Evolutionary conservation across 2,113 vertebrate genomes (phyloP), one percentile per base, ranked within the genome.

Genomic region (Dasyprocta punctata): DNA sequence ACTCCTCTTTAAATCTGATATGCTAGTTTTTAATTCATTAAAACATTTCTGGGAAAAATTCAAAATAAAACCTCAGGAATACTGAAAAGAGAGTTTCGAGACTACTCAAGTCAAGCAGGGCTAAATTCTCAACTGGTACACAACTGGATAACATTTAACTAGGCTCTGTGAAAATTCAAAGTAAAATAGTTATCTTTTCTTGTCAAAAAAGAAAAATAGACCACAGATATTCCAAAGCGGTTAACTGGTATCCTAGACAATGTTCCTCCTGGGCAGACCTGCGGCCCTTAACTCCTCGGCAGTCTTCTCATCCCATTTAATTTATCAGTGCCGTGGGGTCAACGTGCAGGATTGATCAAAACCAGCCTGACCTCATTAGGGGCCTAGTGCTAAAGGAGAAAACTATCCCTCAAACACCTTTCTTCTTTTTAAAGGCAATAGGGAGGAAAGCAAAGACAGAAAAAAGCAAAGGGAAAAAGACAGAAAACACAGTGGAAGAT

Each of bases 11-110:
- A 96, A 95, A 90, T 92, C 44, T 73, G 41, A 60, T 33, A 84
- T 41, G 28, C 54, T 89, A 69, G 16, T 78, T 95, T 92, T 92
- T 69, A 95, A 95, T 80, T 90, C 17, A 90, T 47, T 82, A 80
- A 81, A 95, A 96, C 0, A 77, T 44, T 90, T 86, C 63, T 77
- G 38, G 58, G 44, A 63, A 95, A 36, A 14, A 75, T 86, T 94
- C 38, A 90, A 94, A 96, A 92, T 90, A 92, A 94, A 92, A 96
- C 44, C 71, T 77, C 14, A 86, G 47, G n/a, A 47, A 95, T 28
- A 90, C 1, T 49, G 1, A 47, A 54, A 61, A 88, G 17, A 75
- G 24, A 86, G 58, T 47, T 61, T 58, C 75, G 30, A 78, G 49
- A 71, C 36, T 20, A 44, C 38, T 90, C 81, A 60, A 20, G 41